These are phyloP conservation scores for Amazona vittata DNA, from an alignment of 2,113 vertebrate species.

Conservation along the genomic window DNA sequence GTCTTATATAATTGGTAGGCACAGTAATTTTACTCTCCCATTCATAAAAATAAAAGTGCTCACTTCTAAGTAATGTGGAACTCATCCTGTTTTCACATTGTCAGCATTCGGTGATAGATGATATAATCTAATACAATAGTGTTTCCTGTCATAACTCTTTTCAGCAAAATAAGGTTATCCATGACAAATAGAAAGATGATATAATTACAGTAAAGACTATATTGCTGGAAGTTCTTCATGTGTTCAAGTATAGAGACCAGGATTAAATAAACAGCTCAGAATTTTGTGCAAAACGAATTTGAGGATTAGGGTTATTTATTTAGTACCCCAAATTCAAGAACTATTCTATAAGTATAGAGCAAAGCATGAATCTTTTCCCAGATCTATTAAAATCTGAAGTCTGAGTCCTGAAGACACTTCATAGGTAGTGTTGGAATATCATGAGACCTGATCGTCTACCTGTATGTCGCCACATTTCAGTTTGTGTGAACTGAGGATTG, in stretches of 20 bases:
- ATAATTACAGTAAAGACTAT: constrained; percentile 1
- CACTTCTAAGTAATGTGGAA: not conserved
- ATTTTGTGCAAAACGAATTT: constrained; percentile 20
- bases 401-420: not conserved
- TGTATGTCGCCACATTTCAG: not conserved
- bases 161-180: constrained; percentile 38
- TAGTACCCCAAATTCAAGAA: constrained; percentile 16
- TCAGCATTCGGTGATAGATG: not conserved
- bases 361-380: not conserved
- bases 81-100: not conserved
- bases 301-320: not conserved
- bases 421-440: not conserved
- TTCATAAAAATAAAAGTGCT: not conserved
- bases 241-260: not conserved
- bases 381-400: not conserved
- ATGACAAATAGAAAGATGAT: not conserved
- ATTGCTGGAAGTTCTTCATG: not conserved
- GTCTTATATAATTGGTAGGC: not conserved
- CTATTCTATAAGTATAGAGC: not conserved
- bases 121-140: not conserved
- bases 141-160: not conserved
- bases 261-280: not conserved
- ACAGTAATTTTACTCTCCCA: not conserved
- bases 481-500: not conserved
- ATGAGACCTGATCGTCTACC: not conserved